Evolutionary conservation across 2,888 invertebrate species (phyloP), one percentile per base, ranked within the genome.

Genomic region (Melangyna quadrimaculata): DNA sequence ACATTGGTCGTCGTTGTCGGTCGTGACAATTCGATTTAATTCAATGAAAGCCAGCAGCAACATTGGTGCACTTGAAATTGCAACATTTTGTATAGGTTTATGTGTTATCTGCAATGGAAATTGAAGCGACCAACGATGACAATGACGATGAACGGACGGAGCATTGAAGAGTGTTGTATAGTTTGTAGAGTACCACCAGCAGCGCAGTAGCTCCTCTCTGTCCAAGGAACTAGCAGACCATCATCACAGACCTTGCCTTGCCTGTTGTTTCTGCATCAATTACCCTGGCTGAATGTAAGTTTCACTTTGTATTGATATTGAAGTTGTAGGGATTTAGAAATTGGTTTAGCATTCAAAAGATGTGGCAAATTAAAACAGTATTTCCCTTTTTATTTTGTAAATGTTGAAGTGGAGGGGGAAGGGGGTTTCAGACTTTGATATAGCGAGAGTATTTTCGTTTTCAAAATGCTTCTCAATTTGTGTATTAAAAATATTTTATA

Each of bases 1-100:
- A 67, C 82, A 67, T 83, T 74, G 63, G 63, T 75, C 53, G 35
- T 78, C 78, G 69, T 74, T 29, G 51, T 57, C 73, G 67, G 67
- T 70, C 67, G 59, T 78, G 75, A 80, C 79, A 84, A 84, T 84
- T 84, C 80, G 80, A 84, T 84, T 75, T 63, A 84, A 84, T 72
- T 69, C 80, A 84, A 80, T 84, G 55, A 70, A 79, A 71, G 35
- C 53, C 59, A 70, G 59, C 53, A 70, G 65, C 43, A 75, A 67
- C 74, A 67, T 57, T 69, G 79, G 74, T 43, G 67, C 67, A 72
- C 81, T 72, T 55, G 63, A 65, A 83, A 78, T 71, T 74, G 78
- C 74, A 83, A 61, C 75, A 72, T 79, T 79, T 75, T 59, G 37
- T 77, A 55, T 55, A 24, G 48, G 67, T 67, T n/a, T 67, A 35